Base-by-base conservation (phyloP, 2,113 vertebrate genomes). In the Perca flavescens region DNA sequence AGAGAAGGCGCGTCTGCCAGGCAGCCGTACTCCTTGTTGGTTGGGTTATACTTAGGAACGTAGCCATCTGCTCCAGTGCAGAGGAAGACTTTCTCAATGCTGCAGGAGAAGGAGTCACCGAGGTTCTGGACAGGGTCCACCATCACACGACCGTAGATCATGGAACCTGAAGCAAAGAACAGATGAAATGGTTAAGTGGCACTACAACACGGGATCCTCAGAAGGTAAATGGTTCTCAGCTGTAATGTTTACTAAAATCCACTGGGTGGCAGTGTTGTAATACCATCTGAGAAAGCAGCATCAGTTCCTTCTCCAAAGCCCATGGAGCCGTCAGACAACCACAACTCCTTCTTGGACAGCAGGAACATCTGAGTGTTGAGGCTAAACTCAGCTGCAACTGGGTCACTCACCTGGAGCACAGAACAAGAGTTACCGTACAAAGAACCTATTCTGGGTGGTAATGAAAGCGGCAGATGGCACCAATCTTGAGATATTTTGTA, bases 351-450 rank as follows among this genome's bases (percentile, higher is more conserved):
- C 89, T 96, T 96, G 50, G 96, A 96, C 19, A 97, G 82, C 65
- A 97, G 91, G 86, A 96, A 95, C 95, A 96, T 96, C 83, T 96
- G 95, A 49, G 96, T 97, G 88, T 97, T 96, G 63, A 97, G 94
- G 84, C 95, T 96, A 84, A 97, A 97, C 89, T 97, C 95, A 12
- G 95, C 94, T 31, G 96, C 96, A 58, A 96, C 95, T 1, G 96
- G 96, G 76, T 96, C 96, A 65, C 96, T 96, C 82, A 97, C 95
- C 96, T 97, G 80, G 2, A 69, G 43, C 10, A 57, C 14, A 74
- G 4, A 73, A 46, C 22, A 67, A 28, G 10, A 12, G 58, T 72
- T 10, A 76, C 4, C 11, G 25, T 22, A 43, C 50, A 56, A 6
- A 60, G 14, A 68, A 47, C 16, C 36, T 58, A 47, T 19, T 11